Base-by-base conservation (phyloP, 2,113 vertebrate species). In the Notarius quadriscutis region DNA sequence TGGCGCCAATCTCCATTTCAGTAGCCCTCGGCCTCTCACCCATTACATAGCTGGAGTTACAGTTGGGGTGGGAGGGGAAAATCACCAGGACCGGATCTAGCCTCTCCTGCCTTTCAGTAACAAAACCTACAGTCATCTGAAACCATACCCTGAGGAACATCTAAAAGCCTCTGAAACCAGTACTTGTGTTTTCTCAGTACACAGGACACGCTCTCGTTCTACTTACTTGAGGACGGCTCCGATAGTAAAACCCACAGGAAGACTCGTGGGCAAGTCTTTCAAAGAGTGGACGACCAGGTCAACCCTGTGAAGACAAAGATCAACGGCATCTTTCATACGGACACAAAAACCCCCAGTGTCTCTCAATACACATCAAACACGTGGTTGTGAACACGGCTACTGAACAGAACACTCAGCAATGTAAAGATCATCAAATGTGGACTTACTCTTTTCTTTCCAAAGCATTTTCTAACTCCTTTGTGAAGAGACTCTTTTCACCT, bases 401-500 rank as follows among this genome's bases (percentile, higher is more conserved):
- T 41, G 20, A 57, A 71, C 17, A 50, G 2, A 72, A 84, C 1
- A 57, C 6, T 48, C 72, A 4, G 84, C 20, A 12, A 87, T 60
- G 20, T 75, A 12, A 71, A 84, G n/a, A 85, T 53, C 55, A 67
- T 20, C 53, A 88, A 14, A 25, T 7, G 25, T 30, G 1, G 10
- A 83, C 98, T 97, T 94, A 99, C 98, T 99, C 97, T 0, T 99
- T 97, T 91, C 87, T 97, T 93, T 99, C 97, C 87, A 99, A 93
- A 0, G 98, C 98, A 1, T 94, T 96, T 92, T 99, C 98, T 92
- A 99, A 87, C 92, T 99, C 98, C 93, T 99, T 99, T 90, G 98
- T 99, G 92, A 99, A 99, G 84, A 99, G 94, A 91, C 97, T 99
- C 91, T 99, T 99, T 94, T 99, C 98, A 86, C 98, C 98, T 11